Percentiles rank a stretch among this genome's conserved stretches.
phyloP scores from a whole-genome alignment of 2,797 vertebrate species.

The Xenops minutus region DNA sequence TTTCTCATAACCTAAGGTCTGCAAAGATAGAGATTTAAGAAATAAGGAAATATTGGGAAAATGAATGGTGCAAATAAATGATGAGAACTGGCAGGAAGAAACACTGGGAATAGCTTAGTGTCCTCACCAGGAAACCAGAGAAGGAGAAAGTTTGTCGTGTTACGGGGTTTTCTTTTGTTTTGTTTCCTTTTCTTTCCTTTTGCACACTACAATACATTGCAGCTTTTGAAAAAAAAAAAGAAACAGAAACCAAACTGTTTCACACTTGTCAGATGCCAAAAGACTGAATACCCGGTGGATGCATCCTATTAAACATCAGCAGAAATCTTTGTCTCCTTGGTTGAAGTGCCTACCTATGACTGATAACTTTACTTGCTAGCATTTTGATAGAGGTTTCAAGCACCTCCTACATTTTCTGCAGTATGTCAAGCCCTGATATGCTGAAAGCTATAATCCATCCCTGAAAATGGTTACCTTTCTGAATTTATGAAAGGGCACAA shows the following conservation, averaged over 20 bases:
- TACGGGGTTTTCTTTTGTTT: background rate
- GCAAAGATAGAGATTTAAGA: background rate
- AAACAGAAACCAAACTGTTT: background rate
- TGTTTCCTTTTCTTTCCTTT: background rate
- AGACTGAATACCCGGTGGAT: background rate
- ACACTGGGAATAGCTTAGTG: background rate
- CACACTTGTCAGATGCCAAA: background rate
- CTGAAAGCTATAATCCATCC: background rate
- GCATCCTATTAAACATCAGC: background rate
- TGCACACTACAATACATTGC: accelerated
- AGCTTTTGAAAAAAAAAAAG: background rate
- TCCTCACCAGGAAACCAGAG: background rate
- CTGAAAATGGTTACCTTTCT: background rate
- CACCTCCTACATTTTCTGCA: background rate
- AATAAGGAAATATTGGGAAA: background rate
- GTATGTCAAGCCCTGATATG: background rate
- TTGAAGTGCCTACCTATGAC: background rate
- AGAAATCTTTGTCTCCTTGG: background rate
- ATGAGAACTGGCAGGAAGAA: background rate
- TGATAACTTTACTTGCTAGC: background rate
- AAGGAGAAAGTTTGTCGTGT: background rate
- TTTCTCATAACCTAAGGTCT: background rate
- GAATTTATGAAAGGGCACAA: background rate
- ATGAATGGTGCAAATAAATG: background rate
- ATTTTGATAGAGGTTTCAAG: background rate